Base-by-base conservation (phyloP, 2,888 invertebrate species). In the Bellardia pandia region DNA sequence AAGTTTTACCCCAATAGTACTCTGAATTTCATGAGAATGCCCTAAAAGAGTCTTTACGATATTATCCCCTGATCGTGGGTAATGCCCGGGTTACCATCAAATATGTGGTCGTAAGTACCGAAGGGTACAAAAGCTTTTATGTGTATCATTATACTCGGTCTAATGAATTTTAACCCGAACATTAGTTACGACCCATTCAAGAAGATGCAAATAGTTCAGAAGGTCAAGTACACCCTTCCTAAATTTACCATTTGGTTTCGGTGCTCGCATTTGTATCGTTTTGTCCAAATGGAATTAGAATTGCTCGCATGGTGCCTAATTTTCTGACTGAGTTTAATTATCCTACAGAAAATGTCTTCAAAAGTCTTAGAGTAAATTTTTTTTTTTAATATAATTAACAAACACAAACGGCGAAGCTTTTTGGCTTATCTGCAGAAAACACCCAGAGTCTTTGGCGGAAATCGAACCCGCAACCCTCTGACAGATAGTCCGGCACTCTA, bases 261-360 rank as follows among this genome's bases (percentile, higher is more conserved):
- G 96, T 0, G 94, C 96, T 9, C 89, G 96, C 80, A 94, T 95
- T 87, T 96, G 96, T 90, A 95, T 96, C 94, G 97, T 90, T 95
- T 97, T 89, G 96, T 97, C 0, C 96, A 96, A 90, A 93, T 97
- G 89, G 96, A 96, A 92, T 94, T 96, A 88, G 89, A 89, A 56
- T 68, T 13, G 94, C 94, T 45, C 94, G 92, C 89, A 86, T 93
- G 78, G 90, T 94, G 42, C 92, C 93, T 33, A 93, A 94, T 86
- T 94, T 94, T 86, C 81, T 91, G 1, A 89, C 94, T 16, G 93
- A 91, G 75, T 93, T 91, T 45, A 90, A 92, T 56, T 85, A 93
- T 82, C 79, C 92, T 0, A 91, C 90, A 0, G 91, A 92, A 3
- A 91, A 92, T 45, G 91, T 91, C 0, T 93, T 92, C 69, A 90